Conservation (phyloP, 1,140 invertebrate species). For the Microplitis demolitor region DNA sequence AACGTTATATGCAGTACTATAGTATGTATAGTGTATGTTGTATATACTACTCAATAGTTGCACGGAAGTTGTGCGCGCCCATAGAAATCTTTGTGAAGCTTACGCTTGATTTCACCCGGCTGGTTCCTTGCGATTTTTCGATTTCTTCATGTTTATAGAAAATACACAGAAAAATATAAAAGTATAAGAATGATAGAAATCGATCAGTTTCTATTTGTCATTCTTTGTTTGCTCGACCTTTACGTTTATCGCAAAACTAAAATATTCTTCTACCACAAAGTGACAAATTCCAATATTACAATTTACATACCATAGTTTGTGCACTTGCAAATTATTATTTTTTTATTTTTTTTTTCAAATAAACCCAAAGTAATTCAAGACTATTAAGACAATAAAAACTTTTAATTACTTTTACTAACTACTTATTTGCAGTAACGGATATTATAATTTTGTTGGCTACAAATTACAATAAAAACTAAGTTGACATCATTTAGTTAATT, state of each 20-base stretch:
- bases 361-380: not conserved
- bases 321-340: not conserved
- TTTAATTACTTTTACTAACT: not conserved
- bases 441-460: too few species aligned
- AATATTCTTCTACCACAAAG: not conserved
- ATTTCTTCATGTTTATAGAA: constrained; percentile 2
- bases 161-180: constrained; percentile 3
- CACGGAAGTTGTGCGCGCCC: constrained; percentile 24
- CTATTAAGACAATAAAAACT: not conserved
- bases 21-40: too few species aligned
- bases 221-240: constrained; percentile 18
- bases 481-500: not conserved
- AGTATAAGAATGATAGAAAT: constrained; percentile 4
- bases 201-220: constrained; percentile 9
- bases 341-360: not conserved
- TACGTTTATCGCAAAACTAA: constrained; percentile 6
- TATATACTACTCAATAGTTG: not conserved
- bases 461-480: not conserved
- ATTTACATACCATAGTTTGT: not conserved
- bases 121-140: not conserved
- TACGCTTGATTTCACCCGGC: constrained; percentile 26
- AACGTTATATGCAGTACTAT: not conserved
- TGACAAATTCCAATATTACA: not conserved
- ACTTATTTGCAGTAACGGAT: not conserved
- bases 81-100: constrained; percentile 28